These are phyloP conservation scores for Trichopoda pennipes DNA, from an alignment of 2,888 invertebrate species.

Conservation along the genomic window DNA sequence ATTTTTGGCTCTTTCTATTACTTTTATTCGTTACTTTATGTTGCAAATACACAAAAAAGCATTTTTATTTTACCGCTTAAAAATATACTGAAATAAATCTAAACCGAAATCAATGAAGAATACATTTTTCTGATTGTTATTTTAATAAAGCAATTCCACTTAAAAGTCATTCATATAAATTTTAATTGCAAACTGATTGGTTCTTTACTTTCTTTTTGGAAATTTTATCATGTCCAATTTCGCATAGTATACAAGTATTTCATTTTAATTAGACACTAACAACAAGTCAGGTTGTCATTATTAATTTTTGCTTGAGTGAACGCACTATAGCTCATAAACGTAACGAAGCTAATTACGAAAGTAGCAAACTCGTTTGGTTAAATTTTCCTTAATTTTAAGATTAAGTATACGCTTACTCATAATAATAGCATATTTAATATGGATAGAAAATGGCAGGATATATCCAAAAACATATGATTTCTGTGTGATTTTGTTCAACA, in stretches of 20 bases:
- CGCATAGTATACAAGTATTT: conserved; percentile 4
- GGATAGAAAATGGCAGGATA: too few species aligned
- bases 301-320: conserved; percentile 39
- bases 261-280: conserved; percentile 34
- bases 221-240: conserved; percentile 17
- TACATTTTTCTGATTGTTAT: too few species aligned
- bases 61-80: too few species aligned
- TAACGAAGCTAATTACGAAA: not conserved
- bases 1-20: too few species aligned
- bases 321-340: not conserved
- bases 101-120: too few species aligned
- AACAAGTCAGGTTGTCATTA: conserved; percentile 31
- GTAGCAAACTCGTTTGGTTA: not conserved
- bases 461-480: too few species aligned
- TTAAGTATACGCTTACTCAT: too few species aligned
- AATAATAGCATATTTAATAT: too few species aligned
- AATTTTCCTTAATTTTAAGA: conserved; percentile 35
- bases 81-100: too few species aligned
- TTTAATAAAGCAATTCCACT: not conserved
- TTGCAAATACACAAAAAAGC: too few species aligned
- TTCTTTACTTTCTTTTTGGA: not conserved
- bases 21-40: too few species aligned
- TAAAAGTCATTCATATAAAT: not conserved
- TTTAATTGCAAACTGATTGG: not conserved
- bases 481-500: too few species aligned